Base-by-base conservation (phyloP, 2,113 vertebrate species). In the Phyllostomus hastatus region DNA sequence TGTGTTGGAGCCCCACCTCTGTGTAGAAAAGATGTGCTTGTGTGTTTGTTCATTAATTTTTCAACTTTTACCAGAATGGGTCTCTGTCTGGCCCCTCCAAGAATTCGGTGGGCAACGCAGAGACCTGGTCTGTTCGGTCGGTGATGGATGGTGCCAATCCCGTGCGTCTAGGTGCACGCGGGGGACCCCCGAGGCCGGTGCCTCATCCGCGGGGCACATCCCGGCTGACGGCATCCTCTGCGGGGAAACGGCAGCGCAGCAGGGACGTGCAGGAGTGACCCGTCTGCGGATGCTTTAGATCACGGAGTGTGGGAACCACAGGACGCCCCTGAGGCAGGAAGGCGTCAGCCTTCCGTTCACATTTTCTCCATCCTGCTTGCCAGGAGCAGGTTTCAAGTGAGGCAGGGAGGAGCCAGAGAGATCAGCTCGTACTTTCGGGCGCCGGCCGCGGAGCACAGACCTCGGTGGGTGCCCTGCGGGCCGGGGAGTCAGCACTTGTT, bases 401-500 rank as follows among this genome's bases (percentile, higher is more conserved):
- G 59, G 10, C 19, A 54, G 59, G 43, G 80, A 88, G 35, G 12
- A 61, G 64, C 88, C 46, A 64, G 24, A 26, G 50, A 38, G 72
- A 92, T 97, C 87, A 95, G 50, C 46, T 78, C 6, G 0, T 61
- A 35, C 54, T 91, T 91, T 54, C 50, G 66, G 43, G 61, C 85
- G 69, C 88, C 35, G 80, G 70, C 24, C 66, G 50, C 84, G 91
- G 92, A 94, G 38, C 52, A 80, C 4, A 26, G 67, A 76, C 19
- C 7, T 83, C 76, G 73, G 26, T 3, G 59, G 46, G 73, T 75
- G 76, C 72, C 91, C 90, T 2, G 24, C 72, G 94, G 90, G 72
- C 92, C 81, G 94, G 90, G 93, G 93, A 92, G 61, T 73, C 73
- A 79, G 90, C 82, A 73, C 73, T 86, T 88, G 94, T 95, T 80